Base-by-base conservation (phyloP, 2,797 vertebrate species). In the Crenuchus spilurus region DNA sequence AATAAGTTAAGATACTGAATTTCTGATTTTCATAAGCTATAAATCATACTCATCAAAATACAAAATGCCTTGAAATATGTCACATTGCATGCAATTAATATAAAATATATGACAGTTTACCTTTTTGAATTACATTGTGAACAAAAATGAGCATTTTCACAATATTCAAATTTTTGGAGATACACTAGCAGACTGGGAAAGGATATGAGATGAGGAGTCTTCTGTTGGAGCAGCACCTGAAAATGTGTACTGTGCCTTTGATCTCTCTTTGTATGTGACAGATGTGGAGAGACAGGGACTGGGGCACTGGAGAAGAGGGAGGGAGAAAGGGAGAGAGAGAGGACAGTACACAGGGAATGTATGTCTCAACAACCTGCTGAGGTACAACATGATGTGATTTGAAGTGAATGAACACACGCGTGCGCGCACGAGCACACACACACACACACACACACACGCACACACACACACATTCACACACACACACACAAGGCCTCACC, bases 381-480 rank as follows among this genome's bases (percentile, higher is more conserved):
- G 51, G 52, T 79, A 64, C 67, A 78, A 84, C 72, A 64, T 86
- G 83, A 91, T 86, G 74, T 81, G 72, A 88, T 87, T 79, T 85
- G 81, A 90, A 82, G 44, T 77, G 80, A 74, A 72, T 44, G 30
- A 51, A 51, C 75, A 82, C 75, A 75, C 76, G 44, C 69, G 72
- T 52, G 69, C 74, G 66, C 35, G 63, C 18, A 35, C 48, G 24
- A n/a, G 9, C 46, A 22, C 44, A 49, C 77, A 84, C 76, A 76
- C 76, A 54, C 71, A 73, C 62, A 71, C 74, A 69, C 39, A 46
- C 76, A 83, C 76, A 76, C 75, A 52, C 67, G 70, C 55, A 71
- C 70, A 68, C 24, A 37, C 4, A 37, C 4, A 37, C 4, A 37
- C 4, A 51, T 62, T 60, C 66, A 66, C 26, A 67, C 67, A 46